Evolutionary conservation across 1,140 invertebrate species (phyloP), one percentile per base, ranked within the genome.

Genomic region (Aphelenchoides avenae): DNA sequence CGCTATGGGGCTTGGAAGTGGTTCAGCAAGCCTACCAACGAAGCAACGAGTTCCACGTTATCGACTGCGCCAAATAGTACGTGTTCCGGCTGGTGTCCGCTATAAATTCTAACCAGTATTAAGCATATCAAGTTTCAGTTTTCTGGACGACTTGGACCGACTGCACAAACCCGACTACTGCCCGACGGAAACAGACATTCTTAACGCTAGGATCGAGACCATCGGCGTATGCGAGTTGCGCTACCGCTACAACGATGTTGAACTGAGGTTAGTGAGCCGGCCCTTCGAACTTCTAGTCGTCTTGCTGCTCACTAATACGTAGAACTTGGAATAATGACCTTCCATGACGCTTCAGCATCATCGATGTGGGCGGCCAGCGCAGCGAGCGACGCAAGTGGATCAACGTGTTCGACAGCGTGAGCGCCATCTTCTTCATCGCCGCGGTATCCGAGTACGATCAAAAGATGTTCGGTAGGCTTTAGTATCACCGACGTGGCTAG

Each of bases 291-390:
- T 44, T 15, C 39, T 13, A 44, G 13, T 44, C 42, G 13, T 44
- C 11, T 44, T 44, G 42, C 39, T 44, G 42, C 13, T 39, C 39
- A 9, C 9, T 34, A 13, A 11, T 13, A 44, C 13, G 42, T 11
- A 9, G 42, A 13, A 44, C 11, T 44, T 39, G 42, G 39, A 44
- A 44, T 44, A 13, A 39, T 44, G 42, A 44, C 13, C 13, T 9
- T 39, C 13, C 13, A n/a, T 11, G 39, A 44, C 11, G 13, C 39
- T 44, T 44, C 39, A 44, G 42, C 13, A 11, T 44, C 13, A n/a
- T 13, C 42, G 39, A 44, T 15, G 42, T 44, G 9, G 13, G 42
- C 11, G 15, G 11, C 39, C 42, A 44, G 13, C 42, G 42, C 13
- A 13, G n/a, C n/a, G n/a, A n/a, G n/a, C n/a, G n/a, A n/a, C n/a